A percentile compares a stretch with the other conserved stretches of the same genome.
phyloP scores from a whole-genome alignment of 1,140 invertebrate species.

The Littorina saxatilis region DNA sequence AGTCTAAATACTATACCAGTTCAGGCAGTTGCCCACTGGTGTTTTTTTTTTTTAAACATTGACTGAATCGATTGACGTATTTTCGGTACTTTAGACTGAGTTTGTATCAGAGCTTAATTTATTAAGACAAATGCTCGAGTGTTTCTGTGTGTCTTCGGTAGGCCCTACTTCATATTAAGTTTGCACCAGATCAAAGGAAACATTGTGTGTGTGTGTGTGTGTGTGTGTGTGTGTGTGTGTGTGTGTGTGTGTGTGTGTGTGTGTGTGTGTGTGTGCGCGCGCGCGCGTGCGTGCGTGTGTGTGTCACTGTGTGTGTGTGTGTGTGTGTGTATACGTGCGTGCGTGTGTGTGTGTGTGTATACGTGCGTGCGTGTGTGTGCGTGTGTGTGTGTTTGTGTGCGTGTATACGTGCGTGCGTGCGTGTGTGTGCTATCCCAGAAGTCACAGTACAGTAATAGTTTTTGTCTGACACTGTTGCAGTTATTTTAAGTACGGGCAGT shows the following conservation, averaged over 20 bases:
- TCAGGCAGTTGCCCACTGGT: too few species aligned
- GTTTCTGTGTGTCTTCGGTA: not conserved
- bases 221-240: not conserved
- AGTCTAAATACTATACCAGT: too few species aligned
- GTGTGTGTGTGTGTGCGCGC: constrained; percentile 16
- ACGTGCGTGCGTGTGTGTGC: not conserved
- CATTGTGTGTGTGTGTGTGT: not conserved
- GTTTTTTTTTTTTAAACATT: too few species aligned
- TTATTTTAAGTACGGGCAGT: not conserved
- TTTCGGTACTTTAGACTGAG: too few species aligned
- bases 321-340: not conserved
- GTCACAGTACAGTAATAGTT: too few species aligned
- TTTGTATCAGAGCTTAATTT: too few species aligned
- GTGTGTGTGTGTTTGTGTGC: not conserved
- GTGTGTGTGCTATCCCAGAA: not conserved
- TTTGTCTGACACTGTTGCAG: too few species aligned
- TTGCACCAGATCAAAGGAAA: not conserved
- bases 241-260: constrained; percentile 10
- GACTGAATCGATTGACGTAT: too few species aligned
- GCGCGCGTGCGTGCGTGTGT: not conserved
- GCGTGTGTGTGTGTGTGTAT: not conserved
- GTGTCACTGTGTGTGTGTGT: constrained; percentile 12
- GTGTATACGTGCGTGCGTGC: not conserved
- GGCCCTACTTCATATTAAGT: not conserved
- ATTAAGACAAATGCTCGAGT: too few species aligned